Percentiles rank a stretch among this genome's conserved stretches.
Conservation (phyloP, 2,888 invertebrate species). For the Marasmarcha lunaedactyla region DNA sequence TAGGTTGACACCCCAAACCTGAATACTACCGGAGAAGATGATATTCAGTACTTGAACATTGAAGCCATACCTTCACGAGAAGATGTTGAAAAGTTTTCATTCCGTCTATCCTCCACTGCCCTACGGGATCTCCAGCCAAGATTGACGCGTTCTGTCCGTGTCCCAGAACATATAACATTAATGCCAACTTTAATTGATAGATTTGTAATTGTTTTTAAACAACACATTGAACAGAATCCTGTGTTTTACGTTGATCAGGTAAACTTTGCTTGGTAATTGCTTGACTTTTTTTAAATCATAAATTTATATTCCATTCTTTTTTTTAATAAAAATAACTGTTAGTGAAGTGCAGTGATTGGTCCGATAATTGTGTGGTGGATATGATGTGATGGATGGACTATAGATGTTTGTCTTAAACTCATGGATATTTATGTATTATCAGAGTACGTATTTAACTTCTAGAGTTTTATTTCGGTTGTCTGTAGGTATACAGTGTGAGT, state of each 20-base stretch:
- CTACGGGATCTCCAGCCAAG: slow-evolving; percentile 77
- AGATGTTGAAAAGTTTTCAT: slow-evolving; percentile 72
- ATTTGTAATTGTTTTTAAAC: slow-evolving; percentile 86
- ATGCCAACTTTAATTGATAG: slow-evolving; percentile 84
- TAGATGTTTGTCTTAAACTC: too few relatives aligned
- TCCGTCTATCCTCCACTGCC: slow-evolving; percentile 82
- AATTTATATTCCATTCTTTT: too few relatives aligned
- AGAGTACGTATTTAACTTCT: too few relatives aligned
- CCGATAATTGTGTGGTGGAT: too few relatives aligned
- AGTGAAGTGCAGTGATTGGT: too few relatives aligned
- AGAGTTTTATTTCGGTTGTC: too few relatives aligned
- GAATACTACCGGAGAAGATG: slow-evolving; percentile 76
- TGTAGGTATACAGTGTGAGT: too few relatives aligned
- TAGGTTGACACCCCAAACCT: slow-evolving; percentile 78
- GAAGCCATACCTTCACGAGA: slow-evolving; percentile 75
- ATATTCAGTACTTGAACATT: slow-evolving; percentile 85
- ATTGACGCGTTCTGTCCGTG: slow-evolving; percentile 31
- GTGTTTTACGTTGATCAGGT: slow-evolving; percentile 70
- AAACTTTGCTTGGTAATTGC: too few relatives aligned
- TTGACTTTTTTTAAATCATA: too few relatives aligned
- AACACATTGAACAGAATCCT: slow-evolving; percentile 79
- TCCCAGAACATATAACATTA: slow-evolving; percentile 44
- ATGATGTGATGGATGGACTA: too few relatives aligned
- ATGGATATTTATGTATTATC: too few relatives aligned
- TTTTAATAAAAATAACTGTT: too few relatives aligned